These are phyloP conservation scores for Austrolebias charrua DNA, from an alignment of 2,797 vertebrate species.

Conservation along the genomic window DNA sequence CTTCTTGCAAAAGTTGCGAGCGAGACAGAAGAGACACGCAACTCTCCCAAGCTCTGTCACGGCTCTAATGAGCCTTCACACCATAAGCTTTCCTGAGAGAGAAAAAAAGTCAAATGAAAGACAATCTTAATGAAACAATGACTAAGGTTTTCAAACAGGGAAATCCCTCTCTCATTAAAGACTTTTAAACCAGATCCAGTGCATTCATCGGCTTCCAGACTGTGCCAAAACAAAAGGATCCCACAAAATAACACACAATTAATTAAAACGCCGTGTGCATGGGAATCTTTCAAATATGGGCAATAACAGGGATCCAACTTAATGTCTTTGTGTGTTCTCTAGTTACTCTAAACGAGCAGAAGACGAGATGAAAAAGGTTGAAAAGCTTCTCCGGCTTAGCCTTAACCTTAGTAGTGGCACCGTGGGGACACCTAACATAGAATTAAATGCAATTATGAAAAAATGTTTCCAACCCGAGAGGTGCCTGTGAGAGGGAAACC, in stretches of 20 bases:
- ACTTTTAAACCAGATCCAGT: slow-evolving; percentile 48
- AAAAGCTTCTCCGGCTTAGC: slow-evolving; percentile 64
- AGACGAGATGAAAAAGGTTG: slow-evolving; percentile 64
- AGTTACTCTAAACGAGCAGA: slow-evolving; percentile 49
- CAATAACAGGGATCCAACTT: slow-evolving; percentile 58
- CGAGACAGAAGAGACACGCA: slow-evolving; percentile 49
- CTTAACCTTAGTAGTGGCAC: slow-evolving; percentile 68
- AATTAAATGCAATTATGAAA: slow-evolving; percentile 80
- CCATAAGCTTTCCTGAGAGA: slow-evolving; percentile 38
- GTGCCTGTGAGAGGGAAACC: slow-evolving; percentile 60
- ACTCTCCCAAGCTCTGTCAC: slow-evolving; percentile 33
- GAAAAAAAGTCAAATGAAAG: slow-evolving; percentile 53
- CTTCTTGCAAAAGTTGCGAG: slow-evolving; percentile 32
- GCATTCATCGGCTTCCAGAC: slow-evolving; percentile 57
- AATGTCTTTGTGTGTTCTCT: slow-evolving; percentile 50
- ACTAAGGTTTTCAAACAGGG: slow-evolving; percentile 57
- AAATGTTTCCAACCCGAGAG: slow-evolving; percentile 72
- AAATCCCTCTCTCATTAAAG: slow-evolving; percentile 66
- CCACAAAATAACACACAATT: slow-evolving; percentile 41
- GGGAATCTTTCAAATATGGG: slow-evolving; percentile 53
- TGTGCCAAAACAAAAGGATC: slow-evolving; percentile 45
- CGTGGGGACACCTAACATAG: slow-evolving; percentile 72
- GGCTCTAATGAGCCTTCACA: slow-evolving; percentile 56
- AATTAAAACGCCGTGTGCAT: slow-evolving; percentile 51
- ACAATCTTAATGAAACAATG: slow-evolving; percentile 61